Evolutionary conservation across 1,140 invertebrate species (phyloP).

Genomic region (Scaptomyza hsui): DNA sequence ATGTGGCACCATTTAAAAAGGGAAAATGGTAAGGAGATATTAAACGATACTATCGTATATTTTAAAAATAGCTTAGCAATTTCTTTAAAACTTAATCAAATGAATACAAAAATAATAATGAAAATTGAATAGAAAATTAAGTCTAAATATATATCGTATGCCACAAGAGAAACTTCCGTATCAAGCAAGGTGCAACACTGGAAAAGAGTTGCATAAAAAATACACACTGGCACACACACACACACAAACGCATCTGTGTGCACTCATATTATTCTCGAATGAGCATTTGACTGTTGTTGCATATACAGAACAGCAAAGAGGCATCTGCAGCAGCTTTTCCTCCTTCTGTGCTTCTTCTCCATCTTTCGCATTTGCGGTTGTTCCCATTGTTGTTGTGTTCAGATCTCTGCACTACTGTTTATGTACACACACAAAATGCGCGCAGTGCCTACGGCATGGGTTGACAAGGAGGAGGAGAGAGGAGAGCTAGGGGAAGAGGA

Average conservation of each 20-base stretch:
- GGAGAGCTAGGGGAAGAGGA: no score
- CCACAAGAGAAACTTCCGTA: no score
- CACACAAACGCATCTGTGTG: conserved; percentile 19
- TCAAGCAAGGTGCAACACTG: no score
- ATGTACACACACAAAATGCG: conserved; percentile 72
- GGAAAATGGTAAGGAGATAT: no score
- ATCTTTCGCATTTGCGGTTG: conserved; percentile 10
- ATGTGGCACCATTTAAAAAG: conserved; percentile 5
- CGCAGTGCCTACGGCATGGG: conserved; percentile 22
- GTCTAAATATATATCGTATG: background rate
- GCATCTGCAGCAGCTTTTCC: conserved; percentile 15
- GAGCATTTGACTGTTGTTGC: conserved; percentile 62
- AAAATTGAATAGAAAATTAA: no score
- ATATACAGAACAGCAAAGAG: background rate
- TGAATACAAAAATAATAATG: no score
- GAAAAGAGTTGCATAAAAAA: conserved; percentile 3
- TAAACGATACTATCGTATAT: conserved; percentile 3
- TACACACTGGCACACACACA: background rate
- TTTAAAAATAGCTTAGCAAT: background rate
- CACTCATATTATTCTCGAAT: conserved; percentile 69
- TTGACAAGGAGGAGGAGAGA: conserved; percentile 38
- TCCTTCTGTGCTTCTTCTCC: conserved; percentile 35
- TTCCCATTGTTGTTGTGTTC: conserved; percentile 24
- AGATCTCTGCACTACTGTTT: conserved; percentile 59
- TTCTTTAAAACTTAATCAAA: no score